Conservation (phyloP, 2,113 vertebrate species). For the Catharus fuscescens region DNA sequence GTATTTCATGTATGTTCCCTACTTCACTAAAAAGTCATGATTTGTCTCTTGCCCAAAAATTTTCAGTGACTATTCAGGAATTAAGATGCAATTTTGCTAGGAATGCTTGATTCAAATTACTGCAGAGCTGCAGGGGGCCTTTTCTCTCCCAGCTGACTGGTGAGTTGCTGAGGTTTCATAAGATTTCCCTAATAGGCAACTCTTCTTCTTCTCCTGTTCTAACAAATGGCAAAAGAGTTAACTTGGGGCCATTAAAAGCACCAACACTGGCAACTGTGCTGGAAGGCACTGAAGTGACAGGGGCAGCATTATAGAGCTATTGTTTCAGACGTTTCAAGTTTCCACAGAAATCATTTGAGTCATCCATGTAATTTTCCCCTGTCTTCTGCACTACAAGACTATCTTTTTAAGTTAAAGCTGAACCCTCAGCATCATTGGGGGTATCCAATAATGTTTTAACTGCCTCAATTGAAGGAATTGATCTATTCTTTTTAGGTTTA, state of each 20-base stretch:
- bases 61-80: background rate
- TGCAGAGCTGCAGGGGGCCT: background rate
- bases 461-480: background rate
- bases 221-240: slow-evolving; percentile 7
- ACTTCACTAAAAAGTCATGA: background rate
- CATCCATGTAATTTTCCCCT: background rate
- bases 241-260: background rate
- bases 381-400: background rate
- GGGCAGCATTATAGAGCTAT: background rate
- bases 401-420: background rate
- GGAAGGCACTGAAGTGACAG: background rate
- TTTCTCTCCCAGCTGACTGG: background rate
- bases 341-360: background rate
- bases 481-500: background rate
- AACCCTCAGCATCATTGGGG: background rate
- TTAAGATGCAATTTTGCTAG: background rate
- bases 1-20: background rate
- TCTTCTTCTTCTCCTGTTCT: background rate
- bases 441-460: background rate
- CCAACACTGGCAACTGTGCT: background rate
- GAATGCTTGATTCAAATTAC: background rate
- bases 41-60: background rate
- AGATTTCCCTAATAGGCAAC: background rate
- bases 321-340: slow-evolving; percentile 11
- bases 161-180: background rate